phyloP scores from a whole-genome alignment of 2,113 vertebrate species.

The Xiphophorus maculatus region DNA sequence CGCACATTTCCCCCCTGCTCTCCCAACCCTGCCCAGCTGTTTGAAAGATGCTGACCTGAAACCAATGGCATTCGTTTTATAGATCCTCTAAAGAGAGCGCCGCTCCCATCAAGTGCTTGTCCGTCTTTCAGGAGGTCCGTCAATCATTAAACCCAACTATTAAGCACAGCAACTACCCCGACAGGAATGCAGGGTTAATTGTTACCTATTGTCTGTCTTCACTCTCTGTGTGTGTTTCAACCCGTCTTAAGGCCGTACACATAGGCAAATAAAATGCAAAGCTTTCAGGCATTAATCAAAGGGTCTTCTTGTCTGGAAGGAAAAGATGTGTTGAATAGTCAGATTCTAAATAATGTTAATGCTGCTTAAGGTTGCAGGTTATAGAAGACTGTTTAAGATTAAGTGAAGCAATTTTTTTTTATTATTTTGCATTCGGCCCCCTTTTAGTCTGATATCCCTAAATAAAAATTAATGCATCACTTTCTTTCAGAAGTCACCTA shows the following conservation, averaged over 20 bases:
- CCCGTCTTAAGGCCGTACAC: conserved; percentile 41
- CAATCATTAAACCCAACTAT: conserved; percentile 76
- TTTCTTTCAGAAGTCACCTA: background rate
- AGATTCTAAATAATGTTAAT: conserved; percentile 38
- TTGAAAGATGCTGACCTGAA: conserved; percentile 61
- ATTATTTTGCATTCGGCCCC: background rate
- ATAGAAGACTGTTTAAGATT: conserved; percentile 9
- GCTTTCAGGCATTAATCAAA: conserved; percentile 24
- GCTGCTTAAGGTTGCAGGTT: conserved; percentile 24
- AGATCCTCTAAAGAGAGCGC: conserved; percentile 54
- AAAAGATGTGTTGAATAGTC: conserved; percentile 27
- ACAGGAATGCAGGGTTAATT: conserved; percentile 75
- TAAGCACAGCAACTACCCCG: conserved; percentile 61
- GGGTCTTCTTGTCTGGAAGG: conserved; percentile 26
- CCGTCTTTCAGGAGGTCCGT: conserved; percentile 63
- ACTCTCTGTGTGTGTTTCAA: conserved; percentile 50
- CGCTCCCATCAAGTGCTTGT: conserved; percentile 35
- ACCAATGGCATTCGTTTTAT: conserved; percentile 68
- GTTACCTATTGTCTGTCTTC: conserved; percentile 67
- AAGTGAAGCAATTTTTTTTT: background rate
- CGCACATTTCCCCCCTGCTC: conserved; percentile 41
- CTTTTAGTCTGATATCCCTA: background rate
- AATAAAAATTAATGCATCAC: background rate
- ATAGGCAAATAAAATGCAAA: conserved; percentile 34
- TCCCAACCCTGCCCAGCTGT: conserved; percentile 44